phyloP scores from a whole-genome alignment of 2,888 invertebrate species.

The Dorcus parallelipipedus region DNA sequence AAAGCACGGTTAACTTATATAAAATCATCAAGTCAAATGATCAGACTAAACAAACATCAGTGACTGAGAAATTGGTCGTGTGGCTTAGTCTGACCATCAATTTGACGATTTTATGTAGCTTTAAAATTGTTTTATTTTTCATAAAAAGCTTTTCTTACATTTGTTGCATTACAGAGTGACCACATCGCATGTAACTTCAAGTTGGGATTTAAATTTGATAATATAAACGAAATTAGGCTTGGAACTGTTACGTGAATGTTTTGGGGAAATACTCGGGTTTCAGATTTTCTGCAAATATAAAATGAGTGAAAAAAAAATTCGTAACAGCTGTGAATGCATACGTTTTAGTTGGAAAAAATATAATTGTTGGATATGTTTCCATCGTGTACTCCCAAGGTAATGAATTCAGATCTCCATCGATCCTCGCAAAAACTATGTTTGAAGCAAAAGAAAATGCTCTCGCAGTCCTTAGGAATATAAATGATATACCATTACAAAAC shows the following conservation, averaged over 20 bases:
- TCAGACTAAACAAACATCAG: no score
- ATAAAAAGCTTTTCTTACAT: slow-evolving; percentile 41
- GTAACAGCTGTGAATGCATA: slow-evolving; percentile 33
- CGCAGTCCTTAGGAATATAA: slow-evolving; percentile 65
- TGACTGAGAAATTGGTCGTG: no score
- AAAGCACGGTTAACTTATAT: no score
- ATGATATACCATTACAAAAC: slow-evolving; percentile 68
- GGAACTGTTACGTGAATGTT: slow-evolving; percentile 60
- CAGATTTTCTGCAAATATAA: slow-evolving; percentile 57
- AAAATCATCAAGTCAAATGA: no score
- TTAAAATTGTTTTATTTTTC: neutral
- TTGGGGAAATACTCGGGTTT: slow-evolving; percentile 67
- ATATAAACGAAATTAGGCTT: slow-evolving; percentile 67
- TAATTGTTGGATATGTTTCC: slow-evolving; percentile 72
- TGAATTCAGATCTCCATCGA: slow-evolving; percentile 82
- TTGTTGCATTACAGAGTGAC: slow-evolving; percentile 52
- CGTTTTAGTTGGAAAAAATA: slow-evolving; percentile 70
- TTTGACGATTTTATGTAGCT: no score
- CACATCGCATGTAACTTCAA: slow-evolving; percentile 55
- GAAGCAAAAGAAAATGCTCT: slow-evolving; percentile 57
- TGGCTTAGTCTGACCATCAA: no score
- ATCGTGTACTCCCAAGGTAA: slow-evolving; percentile 84
- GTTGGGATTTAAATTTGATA: slow-evolving; percentile 63
- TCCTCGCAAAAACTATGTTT: slow-evolving; percentile 59
- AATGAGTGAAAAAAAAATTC: neutral